Evolutionary conservation across 2,888 invertebrate genomes (phyloP).

Genomic region (Brachyptera risi): DNA sequence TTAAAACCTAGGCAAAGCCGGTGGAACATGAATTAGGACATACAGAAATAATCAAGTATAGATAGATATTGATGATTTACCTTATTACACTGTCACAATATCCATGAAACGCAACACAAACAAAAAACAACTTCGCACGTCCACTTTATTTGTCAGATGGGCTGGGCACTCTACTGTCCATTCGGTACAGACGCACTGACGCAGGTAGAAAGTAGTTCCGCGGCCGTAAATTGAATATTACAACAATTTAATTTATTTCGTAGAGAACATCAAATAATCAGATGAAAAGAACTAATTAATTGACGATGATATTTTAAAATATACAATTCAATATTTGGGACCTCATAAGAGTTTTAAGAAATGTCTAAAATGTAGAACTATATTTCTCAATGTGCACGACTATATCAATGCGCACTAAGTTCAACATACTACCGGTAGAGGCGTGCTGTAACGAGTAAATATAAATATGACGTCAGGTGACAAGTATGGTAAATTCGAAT

Average conservation of each 20-base stretch:
- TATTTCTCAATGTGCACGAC: neutral
- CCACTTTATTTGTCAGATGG: constrained; percentile 21
- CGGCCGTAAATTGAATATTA: constrained; percentile 1
- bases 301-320: too few species aligned
- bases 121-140: constrained; percentile 14
- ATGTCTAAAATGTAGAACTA: too few species aligned
- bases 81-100: constrained; percentile 27
- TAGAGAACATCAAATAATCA: too few species aligned
- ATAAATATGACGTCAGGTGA: neutral
- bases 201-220: constrained; percentile 27
- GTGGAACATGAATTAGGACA: neutral
- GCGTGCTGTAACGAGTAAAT: neutral
- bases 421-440: neutral
- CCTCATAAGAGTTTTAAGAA: too few species aligned
- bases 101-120: constrained; percentile 27
- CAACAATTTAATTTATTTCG: too few species aligned
- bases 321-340: too few species aligned
- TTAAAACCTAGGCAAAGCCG: neutral
- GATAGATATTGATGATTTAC: constrained; percentile 25
- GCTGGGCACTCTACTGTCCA: constrained; percentile 25
- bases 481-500: neutral
- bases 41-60: too few species aligned
- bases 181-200: constrained; percentile 26
- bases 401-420: neutral
- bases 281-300: too few species aligned